Evolutionary conservation across 2,888 invertebrate genomes (phyloP), one percentile per base, ranked within the genome.

Genomic region (Opisthograptis luteolata): DNA sequence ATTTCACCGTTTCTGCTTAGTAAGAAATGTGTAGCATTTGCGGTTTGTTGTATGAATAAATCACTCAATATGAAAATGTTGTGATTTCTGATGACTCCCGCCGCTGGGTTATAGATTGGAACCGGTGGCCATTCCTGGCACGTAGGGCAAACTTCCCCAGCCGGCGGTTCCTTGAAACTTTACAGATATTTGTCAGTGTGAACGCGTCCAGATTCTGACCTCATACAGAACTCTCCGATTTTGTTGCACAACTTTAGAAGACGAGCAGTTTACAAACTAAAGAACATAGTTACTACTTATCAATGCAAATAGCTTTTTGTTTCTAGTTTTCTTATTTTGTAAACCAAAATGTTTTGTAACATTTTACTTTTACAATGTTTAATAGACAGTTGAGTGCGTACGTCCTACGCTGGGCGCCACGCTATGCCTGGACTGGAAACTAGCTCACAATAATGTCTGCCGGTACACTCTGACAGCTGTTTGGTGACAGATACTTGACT

Each of bases 61-160:
- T 71, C 69, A 69, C 66, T 73, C 62, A 67, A 66, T 73, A 76
- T 72, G 70, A 72, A 77, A 76, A 75, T 71, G 62, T 62, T 67
- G 64, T 75, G 73, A 73, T 79, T 74, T 70, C 65, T 68, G 72
- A 73, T 70, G 68, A 72, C 66, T 19, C 22, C 9, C 36, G 22
- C 36, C 32, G 30, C n/a, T n/a, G n/a, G n/a, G n/a, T n/a, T n/a
- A n/a, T 30, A 42, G 54, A 47, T 34, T 42, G 36, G 36, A 45
- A 31, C 12, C 27, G 49, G 36, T 56, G 50, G 43, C 30, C 48
- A 70, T 68, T 70, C 68, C 20, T 25, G 34, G 50, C 76, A 74
- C 76, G 72, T 68, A 55, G 44, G 27, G 17, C 41, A 35, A 67
- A 71, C 67, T 72, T 67, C 58, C 53, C 52, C 53, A 53, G 54